Percentiles rank a stretch among this genome's conserved stretches.
phyloP scores from a whole-genome alignment of 2,888 invertebrate species.

The Melanchra persicariae region DNA sequence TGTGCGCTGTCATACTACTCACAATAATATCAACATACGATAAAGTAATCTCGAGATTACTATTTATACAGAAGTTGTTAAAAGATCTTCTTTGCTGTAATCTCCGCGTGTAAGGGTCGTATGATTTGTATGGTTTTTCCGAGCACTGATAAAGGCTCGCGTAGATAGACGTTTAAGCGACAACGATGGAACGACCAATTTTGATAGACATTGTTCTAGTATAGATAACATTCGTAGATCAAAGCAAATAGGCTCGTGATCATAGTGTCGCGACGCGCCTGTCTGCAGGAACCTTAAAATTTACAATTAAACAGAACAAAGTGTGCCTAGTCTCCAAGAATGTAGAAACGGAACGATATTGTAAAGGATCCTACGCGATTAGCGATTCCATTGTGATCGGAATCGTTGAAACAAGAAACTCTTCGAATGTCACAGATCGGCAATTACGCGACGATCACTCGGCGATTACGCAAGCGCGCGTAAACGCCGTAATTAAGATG shows the following conservation, averaged over 20 bases:
- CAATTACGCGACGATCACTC: conserved; percentile 67
- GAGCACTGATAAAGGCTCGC: neutral
- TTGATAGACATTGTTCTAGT: neutral
- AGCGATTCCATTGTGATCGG: conserved; percentile 56
- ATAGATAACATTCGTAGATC: neutral
- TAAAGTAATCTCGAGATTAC: conserved; percentile 5
- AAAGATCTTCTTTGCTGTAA: conserved; percentile 10
- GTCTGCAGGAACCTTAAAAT: neutral
- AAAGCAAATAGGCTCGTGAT: neutral
- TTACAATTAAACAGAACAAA: conserved; percentile 10
- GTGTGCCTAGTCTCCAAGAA: conserved; percentile 12
- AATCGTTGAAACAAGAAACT: conserved; percentile 59
- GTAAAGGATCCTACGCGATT: conserved; percentile 52
- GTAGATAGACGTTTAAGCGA: neutral
- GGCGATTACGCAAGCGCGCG: conserved; percentile 71
- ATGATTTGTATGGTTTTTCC: conserved; percentile 16
- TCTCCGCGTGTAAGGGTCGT: neutral
- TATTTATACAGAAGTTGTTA: conserved; percentile 7
- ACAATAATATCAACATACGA: conserved; percentile 16
- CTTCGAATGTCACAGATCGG: conserved; percentile 60
- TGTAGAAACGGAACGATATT: conserved; percentile 26
- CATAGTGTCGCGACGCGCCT: neutral
- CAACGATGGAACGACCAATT: neutral
- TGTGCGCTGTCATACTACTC: neutral
- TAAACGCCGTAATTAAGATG: conserved; percentile 75